phyloP scores from a whole-genome alignment of 1,140 invertebrate genomes.

The Trichonephila clavipes region DNA sequence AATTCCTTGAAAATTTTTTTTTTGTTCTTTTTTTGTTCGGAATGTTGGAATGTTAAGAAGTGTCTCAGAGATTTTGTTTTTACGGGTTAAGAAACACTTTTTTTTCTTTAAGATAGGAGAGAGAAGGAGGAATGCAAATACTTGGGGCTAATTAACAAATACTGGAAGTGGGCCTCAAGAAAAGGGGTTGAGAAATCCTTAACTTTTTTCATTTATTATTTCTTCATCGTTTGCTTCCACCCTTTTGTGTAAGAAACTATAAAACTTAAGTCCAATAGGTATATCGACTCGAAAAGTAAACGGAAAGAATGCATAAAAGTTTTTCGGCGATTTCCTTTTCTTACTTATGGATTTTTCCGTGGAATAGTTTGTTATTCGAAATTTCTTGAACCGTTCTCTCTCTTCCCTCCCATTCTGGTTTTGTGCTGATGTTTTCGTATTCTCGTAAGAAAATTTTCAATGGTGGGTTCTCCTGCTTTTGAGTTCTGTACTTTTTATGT shows the following conservation, averaged over 20 bases:
- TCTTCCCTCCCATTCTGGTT: not conserved
- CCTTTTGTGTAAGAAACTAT: not conserved
- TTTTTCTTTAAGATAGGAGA: not conserved
- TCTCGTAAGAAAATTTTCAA: not conserved
- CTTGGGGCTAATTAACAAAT: conserved; percentile 66
- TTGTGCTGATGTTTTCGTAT: not conserved
- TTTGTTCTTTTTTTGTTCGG: not conserved
- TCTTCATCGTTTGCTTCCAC: not conserved
- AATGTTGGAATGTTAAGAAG: not conserved
- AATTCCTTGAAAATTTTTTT: not conserved
- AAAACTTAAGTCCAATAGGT: conserved; percentile 33
- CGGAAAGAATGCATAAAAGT: conserved; percentile 4
- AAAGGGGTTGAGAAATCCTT: not conserved
- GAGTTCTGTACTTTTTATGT: not conserved
- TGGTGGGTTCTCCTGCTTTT: not conserved
- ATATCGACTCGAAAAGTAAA: conserved; percentile 7
- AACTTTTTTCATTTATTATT: not conserved
- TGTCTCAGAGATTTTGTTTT: conserved; percentile 23
- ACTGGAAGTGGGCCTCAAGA: not conserved
- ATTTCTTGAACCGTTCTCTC: not conserved
- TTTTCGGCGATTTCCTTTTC: conserved; percentile 10
- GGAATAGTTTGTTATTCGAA: not conserved
- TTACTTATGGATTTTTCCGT: not conserved
- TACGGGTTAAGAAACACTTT: conserved; percentile 28
- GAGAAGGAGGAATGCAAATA: conserved; percentile 45